Evolutionary conservation across 2,888 invertebrate species (phyloP).

Genomic region (Hemicrepidius hirtus): DNA sequence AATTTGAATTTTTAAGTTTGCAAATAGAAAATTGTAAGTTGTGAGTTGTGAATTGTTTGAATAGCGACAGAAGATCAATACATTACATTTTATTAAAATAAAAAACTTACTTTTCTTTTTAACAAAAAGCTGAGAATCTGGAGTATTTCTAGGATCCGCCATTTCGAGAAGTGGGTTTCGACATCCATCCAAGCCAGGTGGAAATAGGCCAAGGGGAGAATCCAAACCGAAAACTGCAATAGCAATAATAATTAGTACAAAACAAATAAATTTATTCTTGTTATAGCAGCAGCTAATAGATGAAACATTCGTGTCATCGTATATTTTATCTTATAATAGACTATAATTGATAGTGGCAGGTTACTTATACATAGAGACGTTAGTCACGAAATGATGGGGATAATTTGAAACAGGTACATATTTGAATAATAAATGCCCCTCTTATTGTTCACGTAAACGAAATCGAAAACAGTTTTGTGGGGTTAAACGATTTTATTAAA

Average conservation of each 20-base stretch:
- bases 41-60: no score
- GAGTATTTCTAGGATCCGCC: slow-evolving; percentile 81
- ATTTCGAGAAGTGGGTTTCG: slow-evolving; percentile 85
- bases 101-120: slow-evolving; percentile 86
- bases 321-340: slow-evolving; percentile 55
- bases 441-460: slow-evolving; percentile 43
- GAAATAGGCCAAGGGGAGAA: slow-evolving; percentile 84
- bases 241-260: slow-evolving; percentile 30
- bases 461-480: slow-evolving; percentile 39
- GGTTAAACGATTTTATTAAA: slow-evolving; percentile 42
- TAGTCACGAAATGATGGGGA: slow-evolving; percentile 55
- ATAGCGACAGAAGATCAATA: no score
- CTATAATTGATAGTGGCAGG: slow-evolving; percentile 57
- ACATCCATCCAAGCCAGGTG: slow-evolving; percentile 84
- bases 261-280: slow-evolving; percentile 31
- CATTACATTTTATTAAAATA: neutral
- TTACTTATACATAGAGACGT: slow-evolving; percentile 54
- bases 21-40: no score
- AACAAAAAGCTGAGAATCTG: slow-evolving; percentile 80
- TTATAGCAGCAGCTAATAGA: slow-evolving; percentile 36
- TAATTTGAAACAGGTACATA: slow-evolving; percentile 44
- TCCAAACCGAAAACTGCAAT: slow-evolving; percentile 84
- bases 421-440: slow-evolving; percentile 44
- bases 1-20: no score
- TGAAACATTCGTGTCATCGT: slow-evolving; percentile 53